Base-by-base conservation (phyloP, 2,797 vertebrate species). In the Semotilus atromaculatus region DNA sequence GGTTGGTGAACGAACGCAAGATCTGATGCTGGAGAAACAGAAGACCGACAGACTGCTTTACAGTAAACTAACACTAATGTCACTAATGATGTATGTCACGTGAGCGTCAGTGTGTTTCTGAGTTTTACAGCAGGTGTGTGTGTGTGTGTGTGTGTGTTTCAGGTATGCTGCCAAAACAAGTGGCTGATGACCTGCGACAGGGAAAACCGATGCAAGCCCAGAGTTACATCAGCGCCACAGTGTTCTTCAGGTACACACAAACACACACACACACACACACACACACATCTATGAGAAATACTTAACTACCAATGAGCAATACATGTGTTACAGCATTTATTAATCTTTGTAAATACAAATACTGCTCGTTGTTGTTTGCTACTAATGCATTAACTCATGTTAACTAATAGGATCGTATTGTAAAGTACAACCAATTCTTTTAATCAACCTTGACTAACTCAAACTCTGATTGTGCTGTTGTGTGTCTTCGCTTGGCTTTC, bases 11-110 rank as follows among this genome's bases (percentile, higher is more conserved):
- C 93, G 96, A 38, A 97, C 95, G 0, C 95, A 97, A 81, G 96
- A 97, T 87, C 94, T 97, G 93, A 96, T 93, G 92, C 94, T 95
- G 16, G 96, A 96, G 94, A 97, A 98, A 81, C 96, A 97, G 92
- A 97, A 96, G 89, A 97, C 95, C 0, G 94, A 96, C 89, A 85
- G 91, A n/a, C 94, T 97, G 76, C 93, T 97, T 2, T 96, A 96
- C 81, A 97, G 96, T 97, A 96, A 89, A 40, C 70, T 23, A 74
- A 55, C 62, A 66, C 13, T 71, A 62, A 60, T n/a, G 4, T 55
- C 45, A 38, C 9, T 48, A 48, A 48, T 48, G 4, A 5, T 48
- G 14, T 16, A 5, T 48, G 14, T 48, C 45, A 45, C 43, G 43
- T 16, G 43, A 45, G 40, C 26, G 21, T 74, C 16, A 21, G 43